Percentiles rank a stretch among this genome's conserved stretches.
These are phyloP conservation scores for Motacilla alba DNA, from an alignment of 2,113 vertebrate genomes.

Conservation along the genomic window DNA sequence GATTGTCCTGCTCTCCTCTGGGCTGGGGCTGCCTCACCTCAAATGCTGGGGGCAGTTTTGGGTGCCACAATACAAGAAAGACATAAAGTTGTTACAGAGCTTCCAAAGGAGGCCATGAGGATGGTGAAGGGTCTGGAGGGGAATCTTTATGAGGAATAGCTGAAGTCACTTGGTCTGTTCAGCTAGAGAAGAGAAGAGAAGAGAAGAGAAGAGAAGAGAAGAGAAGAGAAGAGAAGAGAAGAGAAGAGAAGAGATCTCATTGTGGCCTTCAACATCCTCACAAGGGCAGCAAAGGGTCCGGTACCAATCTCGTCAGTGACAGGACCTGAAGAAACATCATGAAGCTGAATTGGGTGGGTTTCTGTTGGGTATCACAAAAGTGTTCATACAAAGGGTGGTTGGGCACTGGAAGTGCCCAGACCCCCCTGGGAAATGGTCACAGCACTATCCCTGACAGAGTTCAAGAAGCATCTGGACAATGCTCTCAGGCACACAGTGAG, in stretches of 20 bases:
- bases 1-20: background rate
- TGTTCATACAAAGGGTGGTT: background rate
- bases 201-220: background rate
- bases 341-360: background rate
- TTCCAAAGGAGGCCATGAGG: background rate
- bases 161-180: background rate
- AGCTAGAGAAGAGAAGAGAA: background rate
- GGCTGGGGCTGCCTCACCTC: accelerated
- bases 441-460: background rate
- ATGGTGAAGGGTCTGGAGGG: background rate
- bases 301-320: background rate
- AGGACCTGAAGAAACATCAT: background rate
- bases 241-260: background rate
- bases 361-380: background rate
- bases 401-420: background rate
- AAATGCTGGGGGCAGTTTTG: background rate
- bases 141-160: background rate
- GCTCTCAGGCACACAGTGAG: background rate
- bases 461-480: background rate
- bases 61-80: background rate
- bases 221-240: too few relatives aligned
- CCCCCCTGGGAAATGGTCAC: background rate
- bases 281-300: too few relatives aligned
- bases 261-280: background rate
- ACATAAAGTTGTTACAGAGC: background rate